Evolutionary conservation across 2,113 vertebrate genomes (phyloP), one percentile per base, ranked within the genome.

Genomic region (Etia nguti): DNA sequence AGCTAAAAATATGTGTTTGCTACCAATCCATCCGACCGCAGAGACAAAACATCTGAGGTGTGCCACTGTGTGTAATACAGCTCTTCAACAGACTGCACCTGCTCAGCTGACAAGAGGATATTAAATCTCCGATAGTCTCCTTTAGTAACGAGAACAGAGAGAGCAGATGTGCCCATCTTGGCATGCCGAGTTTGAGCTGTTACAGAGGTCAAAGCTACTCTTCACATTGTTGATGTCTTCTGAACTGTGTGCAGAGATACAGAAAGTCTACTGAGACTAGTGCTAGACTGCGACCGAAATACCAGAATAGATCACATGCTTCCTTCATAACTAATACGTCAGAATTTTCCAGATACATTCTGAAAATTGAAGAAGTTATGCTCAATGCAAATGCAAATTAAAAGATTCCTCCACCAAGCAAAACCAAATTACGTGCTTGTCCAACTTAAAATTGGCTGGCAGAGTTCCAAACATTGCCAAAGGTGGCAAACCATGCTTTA

Each of bases 1-100:
- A 12, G 38, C 68, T 82, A 90, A 89, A 92, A 91, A 92, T 86
- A 86, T 43, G 57, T 89, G 54, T 89, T 85, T 85, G 57, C 34
- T 34, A 68, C 65, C 56, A 55, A 91, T 91, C 70, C 79, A 48
- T 90, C 62, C 73, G 29, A 22, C 50, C 34, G n/a, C 22, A 79
- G 75, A 84, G 82, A 73, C 57, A 55, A 85, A 60, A 79, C 85
- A 75, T 86, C 43, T 79, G 90, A 86, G 85, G 57, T 86, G 70
- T 88, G 60, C 46, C 29, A 54, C 59, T 57, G 20, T 54, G 82
- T 77, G 83, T 86, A 54, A 59, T 43, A 7, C 55, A 82, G 79
- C 81, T 75, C 86, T 56, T 83, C 65, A 80, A 82, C 82, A 52
- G 10, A 43, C 73, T 79, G 68, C 84, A 85, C 84, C 81, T 89